Base-by-base conservation (phyloP, 2,888 invertebrate genomes). In the Scaptomyza tumidula region DNA sequence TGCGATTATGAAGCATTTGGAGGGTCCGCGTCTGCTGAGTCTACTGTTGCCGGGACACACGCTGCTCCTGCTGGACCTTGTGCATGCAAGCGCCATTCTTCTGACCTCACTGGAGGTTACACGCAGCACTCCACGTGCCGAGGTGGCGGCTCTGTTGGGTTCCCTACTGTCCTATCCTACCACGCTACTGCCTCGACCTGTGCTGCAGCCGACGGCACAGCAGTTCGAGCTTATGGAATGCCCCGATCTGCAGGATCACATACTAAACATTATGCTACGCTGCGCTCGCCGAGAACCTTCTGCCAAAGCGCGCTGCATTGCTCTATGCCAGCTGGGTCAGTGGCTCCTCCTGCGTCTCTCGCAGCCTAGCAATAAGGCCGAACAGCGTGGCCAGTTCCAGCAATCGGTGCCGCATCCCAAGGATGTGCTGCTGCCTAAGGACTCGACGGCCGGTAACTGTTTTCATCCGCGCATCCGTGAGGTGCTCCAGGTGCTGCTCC, bases 221-320 rank as follows among this genome's bases (percentile, higher is more conserved):
- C 88, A 90, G 60, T 89, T 92, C 37, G 90, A 90, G 52, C 73
- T 91, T 24, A 92, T 92, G 91, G 92, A 92, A 67, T 92, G 92
- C 53, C 90, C 92, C 13, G 92, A 92, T 64, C 75, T 92, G 56
- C 92, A 92, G 60, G 98, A 98, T 92, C 96, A 97, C 90, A 95
- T 98, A 57, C 94, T 98, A 44, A 96, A 96, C 90, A 96, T 98
- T 83, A 94, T 98, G 60, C 93, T 98, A 79, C 95, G 97, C 86
- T 96, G 97, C 85, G 98, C 98, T 29, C 95, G 97, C 62, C 94
- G 96, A 50, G 98, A 98, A 93, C 97, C 97, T 64, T 96, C 96
- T 56, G 97, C 96, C 16, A 94, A 95, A 88, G 98, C 98, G 29
- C 94, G 98, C 73, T 97, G 97, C 88, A 95, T 98, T 75, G 97